Conservation (phyloP, 2,797 vertebrate genomes). For the Todus mexicanus region DNA sequence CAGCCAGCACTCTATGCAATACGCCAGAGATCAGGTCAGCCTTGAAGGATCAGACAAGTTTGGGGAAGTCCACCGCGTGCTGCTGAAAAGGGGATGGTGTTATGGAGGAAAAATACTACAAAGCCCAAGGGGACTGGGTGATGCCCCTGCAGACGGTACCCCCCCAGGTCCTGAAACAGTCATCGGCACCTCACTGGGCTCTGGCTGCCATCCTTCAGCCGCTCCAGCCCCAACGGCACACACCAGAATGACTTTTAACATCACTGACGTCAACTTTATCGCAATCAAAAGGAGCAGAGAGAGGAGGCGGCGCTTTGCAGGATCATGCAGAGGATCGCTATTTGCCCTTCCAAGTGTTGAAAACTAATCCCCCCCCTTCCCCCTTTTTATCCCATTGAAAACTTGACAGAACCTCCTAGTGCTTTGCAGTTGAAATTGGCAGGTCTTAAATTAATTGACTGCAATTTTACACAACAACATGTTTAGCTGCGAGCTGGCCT, state of each 20-base stretch:
- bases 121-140: not conserved
- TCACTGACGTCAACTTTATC: not conserved
- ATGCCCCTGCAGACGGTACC: not conserved
- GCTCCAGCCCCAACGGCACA: accelerated
- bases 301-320: not conserved
- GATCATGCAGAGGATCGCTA: not conserved
- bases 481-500: constrained; percentile 69
- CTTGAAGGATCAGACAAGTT: not conserved
- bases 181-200: not conserved
- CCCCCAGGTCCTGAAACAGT: not conserved
- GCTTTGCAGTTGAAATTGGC: constrained; percentile 71
- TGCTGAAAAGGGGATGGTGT: not conserved
- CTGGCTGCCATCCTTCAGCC: not conserved
- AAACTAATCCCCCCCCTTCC: constrained; percentile 44
- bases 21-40: not conserved
- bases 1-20: not conserved
- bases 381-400: constrained; percentile 58
- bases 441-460: constrained; percentile 78
- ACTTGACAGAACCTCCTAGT: constrained; percentile 63
- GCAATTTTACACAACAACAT: constrained; percentile 75
- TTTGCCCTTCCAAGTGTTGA: constrained; percentile 41
- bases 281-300: not conserved
- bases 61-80: not conserved
- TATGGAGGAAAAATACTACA: not conserved
- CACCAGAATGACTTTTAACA: not conserved